A percentile compares a stretch with the other conserved stretches of the same genome.
Evolutionary conservation across 2,797 vertebrate species (phyloP).

Genomic region (Decapterus maruadsi): DNA sequence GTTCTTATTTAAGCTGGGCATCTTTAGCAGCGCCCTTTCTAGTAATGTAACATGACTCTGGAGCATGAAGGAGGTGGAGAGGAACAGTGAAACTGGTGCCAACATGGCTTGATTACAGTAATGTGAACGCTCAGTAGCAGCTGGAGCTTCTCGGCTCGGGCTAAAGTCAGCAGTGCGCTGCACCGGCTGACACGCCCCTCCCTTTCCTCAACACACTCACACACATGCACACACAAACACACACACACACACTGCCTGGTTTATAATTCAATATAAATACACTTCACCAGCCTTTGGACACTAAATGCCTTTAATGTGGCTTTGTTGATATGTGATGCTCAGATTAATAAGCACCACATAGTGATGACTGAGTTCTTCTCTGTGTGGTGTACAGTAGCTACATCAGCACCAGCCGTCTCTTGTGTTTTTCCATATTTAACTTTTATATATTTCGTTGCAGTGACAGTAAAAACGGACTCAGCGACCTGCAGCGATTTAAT

Average conservation of each 20-base stretch:
- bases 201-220: constrained; percentile 29
- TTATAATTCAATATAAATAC: constrained; percentile 60
- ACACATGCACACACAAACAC: constrained; percentile 36
- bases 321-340: neutral
- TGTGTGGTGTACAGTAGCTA: too few relatives aligned
- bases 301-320: neutral
- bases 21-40: constrained; percentile 52
- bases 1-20: constrained; percentile 42
- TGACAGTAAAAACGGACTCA: neutral
- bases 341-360: neutral
- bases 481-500: neutral
- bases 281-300: constrained; percentile 37
- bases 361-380: neutral
- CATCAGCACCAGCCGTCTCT: neutral
- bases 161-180: constrained; percentile 64
- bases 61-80: constrained; percentile 41
- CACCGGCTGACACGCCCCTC: constrained; percentile 59
- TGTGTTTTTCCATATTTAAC: neutral
- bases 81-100: constrained; percentile 55
- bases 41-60: constrained; percentile 65
- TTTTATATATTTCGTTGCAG: neutral
- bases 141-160: constrained; percentile 64
- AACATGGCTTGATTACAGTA: constrained; percentile 76
- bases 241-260: constrained; percentile 35
- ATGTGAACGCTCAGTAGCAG: constrained; percentile 76